phyloP scores from a whole-genome alignment of 2,888 invertebrate species.

The Octonoba sinensis region DNA sequence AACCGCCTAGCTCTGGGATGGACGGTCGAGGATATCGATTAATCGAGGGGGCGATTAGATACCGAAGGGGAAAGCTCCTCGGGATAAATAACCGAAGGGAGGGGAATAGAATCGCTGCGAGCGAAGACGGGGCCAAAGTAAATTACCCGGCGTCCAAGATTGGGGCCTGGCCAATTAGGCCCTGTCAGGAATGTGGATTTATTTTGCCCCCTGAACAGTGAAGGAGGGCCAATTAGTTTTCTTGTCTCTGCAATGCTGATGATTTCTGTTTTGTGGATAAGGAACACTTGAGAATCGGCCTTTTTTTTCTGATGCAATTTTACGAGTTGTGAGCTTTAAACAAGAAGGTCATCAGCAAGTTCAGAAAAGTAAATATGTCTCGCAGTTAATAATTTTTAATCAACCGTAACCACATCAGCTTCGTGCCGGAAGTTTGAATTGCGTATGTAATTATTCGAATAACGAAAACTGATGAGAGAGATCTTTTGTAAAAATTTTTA shows the following conservation, averaged over 20 bases:
- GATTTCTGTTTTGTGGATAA: conserved; percentile 20
- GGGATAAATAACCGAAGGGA: conserved; percentile 33
- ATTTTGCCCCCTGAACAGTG: conserved; percentile 20
- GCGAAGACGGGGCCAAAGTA: conserved; percentile 23
- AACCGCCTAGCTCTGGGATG: conserved; percentile 25
- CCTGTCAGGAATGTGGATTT: conserved; percentile 41
- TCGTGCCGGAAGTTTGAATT: too few relatives aligned
- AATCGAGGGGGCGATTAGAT: conserved; percentile 1
- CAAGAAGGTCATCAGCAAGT: too few relatives aligned
- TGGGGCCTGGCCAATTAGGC: conserved; percentile 49
- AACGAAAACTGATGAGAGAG: too few relatives aligned
- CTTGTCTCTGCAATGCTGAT: conserved; percentile 11
- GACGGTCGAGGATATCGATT: conserved; percentile 30
- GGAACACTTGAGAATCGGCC: too few relatives aligned
- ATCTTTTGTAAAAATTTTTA: too few relatives aligned
- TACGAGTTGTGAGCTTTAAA: too few relatives aligned
- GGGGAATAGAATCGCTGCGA: conserved; percentile 17
- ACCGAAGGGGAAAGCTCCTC: conserved; percentile 1
- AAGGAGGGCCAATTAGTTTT: conserved; percentile 48
- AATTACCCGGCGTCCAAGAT: conserved; percentile 42
- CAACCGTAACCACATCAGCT: too few relatives aligned
- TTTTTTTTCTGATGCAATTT: too few relatives aligned
- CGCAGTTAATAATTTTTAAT: too few relatives aligned
- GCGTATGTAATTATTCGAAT: too few relatives aligned
- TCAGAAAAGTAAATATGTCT: too few relatives aligned